These are phyloP conservation scores for Nebria ingens DNA, from an alignment of 1,140 invertebrate species.

Conservation along the genomic window DNA sequence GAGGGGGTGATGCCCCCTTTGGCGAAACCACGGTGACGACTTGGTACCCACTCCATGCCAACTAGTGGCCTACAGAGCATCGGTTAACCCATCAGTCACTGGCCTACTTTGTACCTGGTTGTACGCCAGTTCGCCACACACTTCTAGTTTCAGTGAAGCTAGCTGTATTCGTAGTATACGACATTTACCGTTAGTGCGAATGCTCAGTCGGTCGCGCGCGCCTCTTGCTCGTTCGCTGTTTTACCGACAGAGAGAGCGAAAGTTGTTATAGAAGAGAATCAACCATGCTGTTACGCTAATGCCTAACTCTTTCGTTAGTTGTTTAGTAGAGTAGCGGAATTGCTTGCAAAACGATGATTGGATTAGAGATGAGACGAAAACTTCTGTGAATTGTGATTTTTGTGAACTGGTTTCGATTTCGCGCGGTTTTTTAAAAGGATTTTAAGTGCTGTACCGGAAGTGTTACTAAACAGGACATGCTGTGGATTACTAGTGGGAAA, in stretches of 20 bases:
- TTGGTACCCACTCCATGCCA: conserved; percentile 19
- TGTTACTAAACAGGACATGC: too few relatives aligned
- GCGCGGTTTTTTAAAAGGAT: too few relatives aligned
- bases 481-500: too few relatives aligned
- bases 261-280: too few relatives aligned
- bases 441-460: too few relatives aligned
- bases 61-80: conserved; percentile 18
- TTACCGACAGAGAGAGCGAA: too few relatives aligned
- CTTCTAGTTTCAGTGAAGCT: conserved; percentile 15
- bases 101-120: conserved; percentile 34
- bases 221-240: too few relatives aligned
- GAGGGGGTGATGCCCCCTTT: conserved; percentile 14
- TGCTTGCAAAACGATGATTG: too few relatives aligned
- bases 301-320: not conserved
- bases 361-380: too few relatives aligned
- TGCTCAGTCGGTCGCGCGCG: conserved; percentile 19
- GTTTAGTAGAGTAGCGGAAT: too few relatives aligned
- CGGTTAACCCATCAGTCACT: conserved; percentile 23
- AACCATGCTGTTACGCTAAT: not conserved
- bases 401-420: too few relatives aligned
- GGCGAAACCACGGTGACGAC: not conserved
- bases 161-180: conserved; percentile 34
- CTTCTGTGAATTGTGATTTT: too few relatives aligned
- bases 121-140: not conserved
- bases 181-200: conserved; percentile 32